A percentile compares a stretch with the other conserved stretches of the same genome.
Evolutionary conservation across 1,140 invertebrate species (phyloP).

Genomic region (Caenorhabditis tropicalis): DNA sequence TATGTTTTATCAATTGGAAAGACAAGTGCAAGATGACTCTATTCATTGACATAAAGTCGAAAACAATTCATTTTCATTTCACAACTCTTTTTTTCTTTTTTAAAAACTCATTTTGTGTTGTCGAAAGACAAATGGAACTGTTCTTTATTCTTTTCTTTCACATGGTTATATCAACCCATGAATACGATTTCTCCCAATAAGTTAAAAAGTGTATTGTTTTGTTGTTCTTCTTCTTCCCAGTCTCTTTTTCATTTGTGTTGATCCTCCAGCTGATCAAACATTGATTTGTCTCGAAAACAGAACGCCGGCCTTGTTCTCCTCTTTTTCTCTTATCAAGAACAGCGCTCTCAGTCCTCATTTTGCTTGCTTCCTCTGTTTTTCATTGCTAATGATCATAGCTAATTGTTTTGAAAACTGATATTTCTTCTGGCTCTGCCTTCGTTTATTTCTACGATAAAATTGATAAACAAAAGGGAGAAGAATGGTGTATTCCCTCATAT

Average conservation of each 20-base stretch:
- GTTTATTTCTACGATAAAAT: neutral
- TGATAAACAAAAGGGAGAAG: constrained; percentile 1
- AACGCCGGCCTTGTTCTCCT: neutral
- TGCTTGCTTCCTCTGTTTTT: neutral
- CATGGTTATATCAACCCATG: too few relatives aligned
- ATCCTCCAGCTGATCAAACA: constrained; percentile 43
- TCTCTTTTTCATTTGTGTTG: constrained; percentile 30
- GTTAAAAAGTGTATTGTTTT: neutral
- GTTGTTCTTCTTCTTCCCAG: neutral
- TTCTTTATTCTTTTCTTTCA: too few relatives aligned
- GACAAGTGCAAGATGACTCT: neutral
- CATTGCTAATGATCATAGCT: neutral
- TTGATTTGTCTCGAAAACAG: constrained; percentile 40
- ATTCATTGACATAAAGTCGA: too few relatives aligned
- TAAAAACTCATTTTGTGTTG: neutral
- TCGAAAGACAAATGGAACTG: too few relatives aligned
- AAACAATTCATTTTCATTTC: too few relatives aligned
- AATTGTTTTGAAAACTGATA: constrained; percentile 18
- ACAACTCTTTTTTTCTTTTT: neutral
- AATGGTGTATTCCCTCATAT: neutral
- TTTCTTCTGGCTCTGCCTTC: neutral
- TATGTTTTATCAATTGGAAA: neutral
- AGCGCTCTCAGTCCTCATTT: neutral
- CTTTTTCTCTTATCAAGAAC: neutral
- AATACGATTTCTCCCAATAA: neutral